A percentile compares a stretch with the other conserved stretches of the same genome.
These are phyloP conservation scores for Cataglyphis rosenhaueri DNA, from an alignment of 2,888 invertebrate genomes.

Conservation along the genomic window DNA sequence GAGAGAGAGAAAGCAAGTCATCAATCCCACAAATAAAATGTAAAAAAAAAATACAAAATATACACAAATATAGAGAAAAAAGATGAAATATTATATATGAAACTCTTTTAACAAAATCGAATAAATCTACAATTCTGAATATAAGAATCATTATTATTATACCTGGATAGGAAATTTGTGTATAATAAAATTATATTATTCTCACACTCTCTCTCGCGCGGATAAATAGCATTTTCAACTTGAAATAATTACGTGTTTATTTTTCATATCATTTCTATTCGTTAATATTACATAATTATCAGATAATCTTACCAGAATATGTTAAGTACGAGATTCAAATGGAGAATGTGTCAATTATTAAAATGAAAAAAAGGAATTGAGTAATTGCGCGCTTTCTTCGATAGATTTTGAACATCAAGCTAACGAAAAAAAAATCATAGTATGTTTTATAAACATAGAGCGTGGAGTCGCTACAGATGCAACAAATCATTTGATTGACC, in stretches of 20 bases:
- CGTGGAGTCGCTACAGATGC: neutral
- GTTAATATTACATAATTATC: neutral
- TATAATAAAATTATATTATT: neutral
- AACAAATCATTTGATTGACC: neutral
- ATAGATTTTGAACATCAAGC: neutral
- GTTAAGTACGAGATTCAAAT: neutral
- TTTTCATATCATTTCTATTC: neutral
- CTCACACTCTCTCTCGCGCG: neutral
- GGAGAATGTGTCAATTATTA: neutral
- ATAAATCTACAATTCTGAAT: neutral
- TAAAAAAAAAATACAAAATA: neutral
- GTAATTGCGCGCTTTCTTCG: neutral
- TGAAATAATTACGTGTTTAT: neutral
- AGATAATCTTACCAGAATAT: neutral
- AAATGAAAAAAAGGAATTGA: neutral
- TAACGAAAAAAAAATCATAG: neutral
- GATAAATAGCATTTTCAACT: neutral
- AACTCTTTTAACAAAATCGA: neutral
- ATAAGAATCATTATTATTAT: neutral
- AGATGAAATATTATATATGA: neutral
- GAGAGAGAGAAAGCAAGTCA: neutral
- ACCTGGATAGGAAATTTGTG: neutral
- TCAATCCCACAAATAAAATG: neutral
- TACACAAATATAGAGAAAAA: neutral
- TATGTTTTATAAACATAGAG: neutral